Base-by-base conservation (phyloP, 2,888 invertebrate genomes). In the Rugalucina vietnamica region DNA sequence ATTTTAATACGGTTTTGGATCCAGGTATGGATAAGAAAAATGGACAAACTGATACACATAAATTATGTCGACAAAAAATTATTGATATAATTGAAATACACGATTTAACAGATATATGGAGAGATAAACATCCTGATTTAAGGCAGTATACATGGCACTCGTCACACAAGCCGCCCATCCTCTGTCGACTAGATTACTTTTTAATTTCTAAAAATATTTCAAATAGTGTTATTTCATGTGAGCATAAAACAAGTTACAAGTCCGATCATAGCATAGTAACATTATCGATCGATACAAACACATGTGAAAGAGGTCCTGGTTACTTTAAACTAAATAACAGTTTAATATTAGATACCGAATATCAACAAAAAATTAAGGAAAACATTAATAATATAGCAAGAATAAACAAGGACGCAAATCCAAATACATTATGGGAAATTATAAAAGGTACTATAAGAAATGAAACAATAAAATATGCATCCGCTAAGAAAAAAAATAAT, bases 401-500 rank as follows among this genome's bases (percentile, higher is more conserved):
- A 54, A 54, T 54, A 12, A 43, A 43, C 43, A 18, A 12, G 10
- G 43, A 43, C 8, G 43, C 43, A 54, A 54, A 54, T n/a, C 54
- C 54, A 54, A 54, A 24, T 24, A 54, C 54, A 54, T 54, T 54
- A 54, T 54, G 54, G 21, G 54, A 54, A 54, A n/a, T 54, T 14
- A 54, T 12, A 5, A 54, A 54, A 54, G 54, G 14, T 54, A 54
- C 54, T 5, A 21, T 54, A 54, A 14, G 54, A 54, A 54, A 54
- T 54, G 54, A 54, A 54, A 54, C 54, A 54, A 54, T 54, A 54
- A 54, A 54, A n/a, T 54, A 54, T 54, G 54, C 54, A n/a, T n/a
- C n/a, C n/a, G n/a, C n/a, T n/a, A n/a, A n/a, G n/a, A n/a, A n/a
- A n/a, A n/a, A n/a, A n/a, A n/a, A n/a, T n/a, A n/a, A 54, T 54